These are phyloP conservation scores for Rhopalosiphum maidis DNA, from an alignment of 1,140 invertebrate species.

Conservation along the genomic window DNA sequence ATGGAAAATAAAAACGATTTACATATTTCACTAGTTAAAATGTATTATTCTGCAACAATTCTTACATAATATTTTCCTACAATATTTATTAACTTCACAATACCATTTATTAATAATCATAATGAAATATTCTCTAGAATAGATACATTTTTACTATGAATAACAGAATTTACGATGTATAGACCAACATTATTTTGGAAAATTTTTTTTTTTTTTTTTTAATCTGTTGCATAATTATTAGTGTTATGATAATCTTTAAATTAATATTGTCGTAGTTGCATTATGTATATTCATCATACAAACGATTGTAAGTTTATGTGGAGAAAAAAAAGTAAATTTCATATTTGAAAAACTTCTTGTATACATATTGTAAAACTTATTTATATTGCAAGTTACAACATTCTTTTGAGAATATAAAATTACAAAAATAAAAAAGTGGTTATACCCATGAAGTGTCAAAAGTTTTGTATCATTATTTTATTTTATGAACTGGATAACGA, in stretches of 20 bases:
- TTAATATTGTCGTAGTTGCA: neutral
- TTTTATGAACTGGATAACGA: conserved; percentile 48
- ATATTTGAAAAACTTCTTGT: conserved; percentile 40
- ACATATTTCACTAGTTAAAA: no score
- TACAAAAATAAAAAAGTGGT: conserved; percentile 39
- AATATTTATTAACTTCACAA: neutral
- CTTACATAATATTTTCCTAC: no score
- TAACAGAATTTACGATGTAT: neutral
- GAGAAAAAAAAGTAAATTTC: neutral
- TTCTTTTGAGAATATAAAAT: conserved; percentile 36
- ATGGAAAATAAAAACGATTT: neutral
- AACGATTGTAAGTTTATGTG: neutral
- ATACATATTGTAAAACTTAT: conserved; percentile 49
- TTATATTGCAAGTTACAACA: conserved; percentile 23
- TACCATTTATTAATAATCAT: neutral
- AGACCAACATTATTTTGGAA: neutral
- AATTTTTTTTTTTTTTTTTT: neutral
- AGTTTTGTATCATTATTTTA: conserved; percentile 49
- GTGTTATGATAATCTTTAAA: neutral
- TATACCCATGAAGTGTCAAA: conserved; percentile 45
- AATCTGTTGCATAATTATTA: neutral
- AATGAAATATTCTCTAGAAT: neutral
- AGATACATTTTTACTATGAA: neutral
- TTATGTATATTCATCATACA: neutral
- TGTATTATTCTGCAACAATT: no score